These are phyloP conservation scores for Chromobotia macracanthus DNA, from an alignment of 2,797 vertebrate genomes.

Conservation along the genomic window DNA sequence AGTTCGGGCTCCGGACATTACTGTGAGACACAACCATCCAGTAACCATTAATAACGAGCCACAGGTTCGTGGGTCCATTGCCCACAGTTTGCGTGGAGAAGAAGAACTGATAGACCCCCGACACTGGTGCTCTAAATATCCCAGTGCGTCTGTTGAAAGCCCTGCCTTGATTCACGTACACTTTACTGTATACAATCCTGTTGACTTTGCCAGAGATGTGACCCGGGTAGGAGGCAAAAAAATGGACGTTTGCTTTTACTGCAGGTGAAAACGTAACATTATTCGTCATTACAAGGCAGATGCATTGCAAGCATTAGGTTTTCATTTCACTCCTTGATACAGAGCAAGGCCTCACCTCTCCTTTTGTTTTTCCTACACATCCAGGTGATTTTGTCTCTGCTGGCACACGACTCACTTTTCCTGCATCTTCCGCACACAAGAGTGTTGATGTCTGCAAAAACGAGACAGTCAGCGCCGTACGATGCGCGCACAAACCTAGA, in stretches of 20 bases:
- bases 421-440: conserved; percentile 63
- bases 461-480: not conserved
- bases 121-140: conserved; percentile 56
- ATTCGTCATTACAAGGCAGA: not conserved
- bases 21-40: conserved; percentile 57
- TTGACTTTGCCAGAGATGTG: conserved; percentile 63
- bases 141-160: conserved; percentile 54
- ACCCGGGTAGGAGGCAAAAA: conserved; percentile 62
- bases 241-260: conserved; percentile 60
- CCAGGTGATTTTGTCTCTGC: conserved; percentile 66
- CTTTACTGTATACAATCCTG: conserved; percentile 62
- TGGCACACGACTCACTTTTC: conserved; percentile 62
- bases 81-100: conserved; percentile 55
- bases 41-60: conserved; percentile 63
- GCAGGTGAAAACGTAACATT: not conserved
- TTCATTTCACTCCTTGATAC: not conserved
- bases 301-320: not conserved
- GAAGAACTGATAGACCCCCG: conserved; percentile 62
- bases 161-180: conserved; percentile 62
- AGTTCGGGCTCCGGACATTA: conserved; percentile 26
- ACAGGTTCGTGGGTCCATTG: conserved; percentile 52
- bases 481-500: not conserved
- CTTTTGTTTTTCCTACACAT: conserved; percentile 59
- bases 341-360: conserved; percentile 46
- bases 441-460: conserved; percentile 65